These are phyloP conservation scores for Pleuronectes platessa DNA, from an alignment of 2,113 vertebrate species.

Conservation along the genomic window DNA sequence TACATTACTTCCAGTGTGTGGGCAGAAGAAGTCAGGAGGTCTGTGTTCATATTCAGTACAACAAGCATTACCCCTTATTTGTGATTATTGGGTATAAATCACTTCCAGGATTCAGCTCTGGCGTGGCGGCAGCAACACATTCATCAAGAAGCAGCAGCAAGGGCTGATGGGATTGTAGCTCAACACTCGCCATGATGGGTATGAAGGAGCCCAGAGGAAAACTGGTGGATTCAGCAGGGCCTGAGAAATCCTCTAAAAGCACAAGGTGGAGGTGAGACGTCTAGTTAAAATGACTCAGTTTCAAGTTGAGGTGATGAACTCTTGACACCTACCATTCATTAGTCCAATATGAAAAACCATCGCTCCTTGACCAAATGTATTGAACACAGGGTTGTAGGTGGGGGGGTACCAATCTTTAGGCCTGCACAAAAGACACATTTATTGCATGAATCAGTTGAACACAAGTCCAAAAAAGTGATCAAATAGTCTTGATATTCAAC, in stretches of 20 bases:
- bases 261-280: not conserved
- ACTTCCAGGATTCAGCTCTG: conserved; percentile 38
- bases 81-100: conserved; percentile 74
- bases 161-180: conserved; percentile 66
- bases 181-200: conserved; percentile 74
- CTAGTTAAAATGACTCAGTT: accelerated
- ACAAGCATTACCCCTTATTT: conserved; percentile 79
- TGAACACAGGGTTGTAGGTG: conserved; percentile 55
- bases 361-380: conserved; percentile 57
- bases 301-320: not conserved
- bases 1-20: not conserved
- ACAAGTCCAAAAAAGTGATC: not conserved
- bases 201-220: conserved; percentile 82
- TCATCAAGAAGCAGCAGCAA: conserved; percentile 79
- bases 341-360: conserved; percentile 74
- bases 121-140: conserved; percentile 71
- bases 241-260: conserved; percentile 77
- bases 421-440: conserved; percentile 38
- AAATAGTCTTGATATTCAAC: too few species aligned
- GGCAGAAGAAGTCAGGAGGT: accelerated
- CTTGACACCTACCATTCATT: conserved; percentile 75
- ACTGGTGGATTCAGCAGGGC: conserved; percentile 50
- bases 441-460: too few species aligned
- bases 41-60: not conserved
- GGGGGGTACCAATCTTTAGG: conserved; percentile 63